Evolutionary conservation across 2,797 vertebrate species (phyloP), one percentile per base, ranked within the genome.

Genomic region (Cygnus olor): DNA sequence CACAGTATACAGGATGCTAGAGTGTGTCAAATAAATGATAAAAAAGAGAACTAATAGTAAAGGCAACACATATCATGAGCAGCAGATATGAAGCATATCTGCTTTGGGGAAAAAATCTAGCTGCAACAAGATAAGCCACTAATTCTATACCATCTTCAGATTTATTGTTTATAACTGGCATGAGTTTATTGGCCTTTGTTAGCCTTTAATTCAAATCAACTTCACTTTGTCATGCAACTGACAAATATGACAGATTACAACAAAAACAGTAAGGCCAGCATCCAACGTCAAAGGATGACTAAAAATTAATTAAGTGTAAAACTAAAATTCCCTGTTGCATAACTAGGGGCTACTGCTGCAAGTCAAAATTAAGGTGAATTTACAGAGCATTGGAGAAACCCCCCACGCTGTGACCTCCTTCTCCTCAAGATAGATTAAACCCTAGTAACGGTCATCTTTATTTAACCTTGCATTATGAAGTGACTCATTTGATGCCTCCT

Each of bases 381-480:
- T 77, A 73, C 27, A 76, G 56, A 94, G 61, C 65, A 83, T n/a
- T 40, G n/a, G n/a, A 80, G 49, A 83, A 87, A 94, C 82, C 24
- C 2, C 2, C 5, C 36, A 1, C 58, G 11, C 38, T 90, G 36
- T 74, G 72, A 87, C 58, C 44, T 88, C 28, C 30, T 72, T 78
- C 34, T 36, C 78, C 80, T 80, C 68, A 66, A 76, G 42, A 56
- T 25, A 80, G 57, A 71, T 56, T 34, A 92, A 93, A 49, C 6
- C 42, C 45, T 36, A 66, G 30, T 72, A 80, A 94, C 89, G 61
- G n/a, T 60, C 82, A 95, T 93, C 94, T 79, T 96, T 91, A 96
- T 92, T 96, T 95, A 95, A 89, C 91, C 88, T 90, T 85, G 65
- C 57, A 56, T 89, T 94, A 72, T 58, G 61, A 94, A 95, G 86